phyloP scores from a whole-genome alignment of 2,113 vertebrate species.

The Cyprinodon tularosa region DNA sequence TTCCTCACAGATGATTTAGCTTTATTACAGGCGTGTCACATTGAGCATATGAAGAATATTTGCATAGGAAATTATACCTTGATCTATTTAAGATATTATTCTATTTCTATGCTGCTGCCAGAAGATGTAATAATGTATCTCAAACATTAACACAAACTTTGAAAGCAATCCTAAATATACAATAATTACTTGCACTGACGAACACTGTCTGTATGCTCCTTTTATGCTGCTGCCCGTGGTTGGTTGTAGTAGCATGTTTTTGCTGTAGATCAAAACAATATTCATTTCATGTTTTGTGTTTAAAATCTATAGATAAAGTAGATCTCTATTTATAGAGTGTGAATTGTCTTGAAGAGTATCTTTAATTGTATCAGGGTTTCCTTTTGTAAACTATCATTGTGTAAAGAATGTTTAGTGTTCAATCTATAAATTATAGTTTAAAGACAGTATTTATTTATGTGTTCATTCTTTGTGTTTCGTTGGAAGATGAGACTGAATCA shows the following conservation, averaged over 20 bases:
- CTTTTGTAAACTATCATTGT: constrained; percentile 31
- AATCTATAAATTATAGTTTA: constrained; percentile 52
- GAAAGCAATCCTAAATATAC: constrained; percentile 47
- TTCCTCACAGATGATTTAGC: constrained; percentile 23
- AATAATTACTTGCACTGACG: constrained; percentile 16
- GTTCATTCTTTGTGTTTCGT: constrained; percentile 62
- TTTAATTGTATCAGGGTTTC: constrained; percentile 43
- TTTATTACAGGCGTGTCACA: constrained; percentile 50
- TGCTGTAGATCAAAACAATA: constrained; percentile 61
- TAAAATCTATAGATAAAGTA: constrained; percentile 56
- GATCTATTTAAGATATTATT: constrained; percentile 46
- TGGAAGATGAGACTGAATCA: constrained; percentile 47
- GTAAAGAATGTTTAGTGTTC: constrained; percentile 63
- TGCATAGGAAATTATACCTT: constrained; percentile 52
- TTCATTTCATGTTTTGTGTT: constrained; percentile 63
- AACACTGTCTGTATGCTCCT: constrained; percentile 48
- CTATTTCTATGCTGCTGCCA: constrained; percentile 62
- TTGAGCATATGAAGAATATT: constrained; percentile 41
- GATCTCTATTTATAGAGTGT: constrained; percentile 56
- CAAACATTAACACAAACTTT: constrained; percentile 49
- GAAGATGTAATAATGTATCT: constrained; percentile 44
- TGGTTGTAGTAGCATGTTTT: constrained; percentile 72
- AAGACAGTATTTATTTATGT: constrained; percentile 64
- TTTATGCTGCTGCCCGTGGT: constrained; percentile 68
- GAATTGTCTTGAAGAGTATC: constrained; percentile 54